A percentile compares a stretch with the other conserved stretches of the same genome.
phyloP scores from a whole-genome alignment of 2,113 vertebrate species.

The Gobio gobio region DNA sequence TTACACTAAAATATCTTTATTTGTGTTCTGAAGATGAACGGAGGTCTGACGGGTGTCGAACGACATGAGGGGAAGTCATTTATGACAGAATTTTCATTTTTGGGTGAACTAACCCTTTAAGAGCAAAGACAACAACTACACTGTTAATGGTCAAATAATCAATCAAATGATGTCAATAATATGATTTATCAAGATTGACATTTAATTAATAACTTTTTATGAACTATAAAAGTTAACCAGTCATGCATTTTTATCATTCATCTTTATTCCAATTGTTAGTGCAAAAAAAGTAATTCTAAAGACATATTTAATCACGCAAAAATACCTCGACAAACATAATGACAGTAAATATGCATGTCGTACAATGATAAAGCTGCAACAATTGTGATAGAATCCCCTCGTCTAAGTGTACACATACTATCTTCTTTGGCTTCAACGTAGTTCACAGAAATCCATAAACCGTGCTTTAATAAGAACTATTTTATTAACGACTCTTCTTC shows the following conservation, averaged over 20 bases:
- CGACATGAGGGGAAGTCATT: no score
- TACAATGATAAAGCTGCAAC: slow-evolving; percentile 4
- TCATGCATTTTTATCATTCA: background rate
- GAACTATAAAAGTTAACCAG: background rate
- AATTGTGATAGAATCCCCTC: background rate
- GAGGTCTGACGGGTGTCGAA: no score
- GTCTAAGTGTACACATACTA: background rate
- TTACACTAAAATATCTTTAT: no score
- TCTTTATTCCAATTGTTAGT: slow-evolving; percentile 48
- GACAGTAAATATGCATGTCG: slow-evolving; percentile 12
- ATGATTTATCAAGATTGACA: background rate
- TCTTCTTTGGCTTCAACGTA: slow-evolving; percentile 52
- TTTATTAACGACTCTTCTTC: slow-evolving; percentile 3
- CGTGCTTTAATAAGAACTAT: slow-evolving; percentile 25
- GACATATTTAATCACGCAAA: slow-evolving; percentile 9
- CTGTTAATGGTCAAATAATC: background rate
- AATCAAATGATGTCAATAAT: background rate
- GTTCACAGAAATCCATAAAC: slow-evolving; percentile 9
- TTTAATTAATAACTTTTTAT: no score
- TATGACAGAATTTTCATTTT: no score
- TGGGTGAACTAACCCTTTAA: no score
- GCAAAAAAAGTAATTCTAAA: slow-evolving; percentile 50
- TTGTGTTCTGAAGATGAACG: no score
- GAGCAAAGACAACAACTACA: background rate
- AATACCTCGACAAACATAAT: background rate